Evolutionary conservation across 2,797 vertebrate species (phyloP).

Genomic region (Tragopan temminckii): DNA sequence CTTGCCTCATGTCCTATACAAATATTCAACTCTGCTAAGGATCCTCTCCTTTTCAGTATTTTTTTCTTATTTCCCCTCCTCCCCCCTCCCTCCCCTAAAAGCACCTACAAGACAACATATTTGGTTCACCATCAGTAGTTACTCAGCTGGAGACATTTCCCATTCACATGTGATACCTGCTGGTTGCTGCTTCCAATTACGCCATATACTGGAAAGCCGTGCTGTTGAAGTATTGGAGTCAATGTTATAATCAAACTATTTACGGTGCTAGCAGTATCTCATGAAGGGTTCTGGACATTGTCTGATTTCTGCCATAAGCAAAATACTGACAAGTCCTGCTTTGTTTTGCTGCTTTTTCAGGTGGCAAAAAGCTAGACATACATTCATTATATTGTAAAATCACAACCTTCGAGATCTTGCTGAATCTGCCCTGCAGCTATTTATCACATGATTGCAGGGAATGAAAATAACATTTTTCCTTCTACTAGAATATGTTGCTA

Average conservation of each 20-base stretch:
- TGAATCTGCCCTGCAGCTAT: conserved; percentile 73
- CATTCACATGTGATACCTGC: conserved; percentile 69
- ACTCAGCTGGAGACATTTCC: conserved; percentile 66
- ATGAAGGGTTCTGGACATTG: conserved; percentile 64
- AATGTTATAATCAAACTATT: conserved; percentile 75
- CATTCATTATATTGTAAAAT: conserved; percentile 70
- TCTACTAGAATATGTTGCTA: conserved; percentile 67
- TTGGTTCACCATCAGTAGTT: conserved; percentile 70
- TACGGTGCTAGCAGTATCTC: conserved; percentile 59
- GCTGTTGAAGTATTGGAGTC: conserved; percentile 70
- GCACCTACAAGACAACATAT: conserved; percentile 55
- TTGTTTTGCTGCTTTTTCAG: conserved; percentile 53
- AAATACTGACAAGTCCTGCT: conserved; percentile 47
- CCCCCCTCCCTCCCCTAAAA: neutral
- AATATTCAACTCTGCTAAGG: neutral
- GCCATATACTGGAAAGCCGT: conserved; percentile 63
- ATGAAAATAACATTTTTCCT: conserved; percentile 73
- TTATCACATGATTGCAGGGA: conserved; percentile 71
- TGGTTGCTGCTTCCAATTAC: conserved; percentile 81
- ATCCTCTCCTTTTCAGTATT: conserved; percentile 47
- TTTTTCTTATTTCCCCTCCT: neutral
- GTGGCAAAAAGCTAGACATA: conserved; percentile 52
- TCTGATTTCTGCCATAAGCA: conserved; percentile 58
- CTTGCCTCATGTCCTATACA: neutral
- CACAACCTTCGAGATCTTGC: conserved; percentile 57